A percentile compares a stretch with the other conserved stretches of the same genome.
Evolutionary conservation across 2,113 vertebrate genomes (phyloP).

Genomic region (Gymnobelideus leadbeateri): DNA sequence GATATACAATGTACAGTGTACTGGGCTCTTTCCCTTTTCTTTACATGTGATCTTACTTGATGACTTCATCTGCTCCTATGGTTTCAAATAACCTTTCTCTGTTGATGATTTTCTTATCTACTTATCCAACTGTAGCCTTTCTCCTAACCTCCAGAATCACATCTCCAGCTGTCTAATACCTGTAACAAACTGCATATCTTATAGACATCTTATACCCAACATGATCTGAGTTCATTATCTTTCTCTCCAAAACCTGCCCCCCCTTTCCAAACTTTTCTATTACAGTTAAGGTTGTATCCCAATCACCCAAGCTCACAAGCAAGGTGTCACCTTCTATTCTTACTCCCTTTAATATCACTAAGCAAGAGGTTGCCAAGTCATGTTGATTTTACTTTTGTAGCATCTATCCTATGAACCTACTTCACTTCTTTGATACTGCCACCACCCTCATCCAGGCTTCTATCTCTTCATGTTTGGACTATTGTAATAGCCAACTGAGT

Average conservation of each 20-base stretch:
- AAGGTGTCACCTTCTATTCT: background rate
- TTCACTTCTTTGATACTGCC: background rate
- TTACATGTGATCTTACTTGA: background rate
- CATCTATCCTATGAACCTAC: background rate
- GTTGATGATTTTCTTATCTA: background rate
- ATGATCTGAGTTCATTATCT: background rate
- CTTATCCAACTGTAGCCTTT: background rate
- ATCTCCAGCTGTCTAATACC: background rate
- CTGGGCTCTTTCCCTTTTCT: background rate
- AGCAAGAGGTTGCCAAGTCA: background rate
- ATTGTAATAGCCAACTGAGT: background rate
- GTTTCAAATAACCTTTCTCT: background rate
- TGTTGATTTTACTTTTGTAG: background rate
- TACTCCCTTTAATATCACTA: background rate
- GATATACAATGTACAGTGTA: background rate
- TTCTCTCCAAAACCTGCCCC: background rate
- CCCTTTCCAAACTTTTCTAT: background rate
- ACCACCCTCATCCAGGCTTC: background rate
- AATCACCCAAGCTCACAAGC: background rate
- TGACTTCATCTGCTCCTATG: background rate
- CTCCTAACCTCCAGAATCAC: background rate
- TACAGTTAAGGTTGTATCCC: background rate
- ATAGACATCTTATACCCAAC: background rate
- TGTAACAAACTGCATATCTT: background rate
- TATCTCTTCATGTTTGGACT: background rate